A percentile compares a stretch with the other conserved stretches of the same genome.
Evolutionary conservation across 2,113 vertebrate genomes (phyloP).

Genomic region (Sturnira hondurensis): DNA sequence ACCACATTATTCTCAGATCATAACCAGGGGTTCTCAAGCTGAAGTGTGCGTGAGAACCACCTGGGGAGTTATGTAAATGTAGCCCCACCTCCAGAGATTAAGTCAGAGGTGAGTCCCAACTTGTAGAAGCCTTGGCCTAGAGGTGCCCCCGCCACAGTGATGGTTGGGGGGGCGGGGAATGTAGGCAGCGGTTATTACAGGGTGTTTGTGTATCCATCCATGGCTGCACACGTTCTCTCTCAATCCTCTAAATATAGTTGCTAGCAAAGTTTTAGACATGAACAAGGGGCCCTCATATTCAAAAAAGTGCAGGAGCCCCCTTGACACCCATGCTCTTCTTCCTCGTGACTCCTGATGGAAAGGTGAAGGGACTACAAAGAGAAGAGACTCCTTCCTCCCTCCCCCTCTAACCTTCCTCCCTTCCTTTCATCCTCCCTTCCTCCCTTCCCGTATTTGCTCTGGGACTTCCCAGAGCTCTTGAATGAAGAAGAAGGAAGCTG

Average conservation of each 20-base stretch:
- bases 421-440: no score
- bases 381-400: background rate
- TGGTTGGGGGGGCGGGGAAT: no score
- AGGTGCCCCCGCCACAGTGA: background rate
- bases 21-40: background rate
- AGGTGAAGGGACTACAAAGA: background rate
- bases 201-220: background rate
- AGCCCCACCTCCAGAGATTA: background rate
- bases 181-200: background rate
- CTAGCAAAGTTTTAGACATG: background rate
- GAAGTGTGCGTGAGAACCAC: background rate
- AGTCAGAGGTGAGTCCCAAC: background rate
- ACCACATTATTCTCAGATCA: conserved; percentile 23
- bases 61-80: background rate
- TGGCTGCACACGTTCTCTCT: background rate
- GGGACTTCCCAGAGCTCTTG: background rate
- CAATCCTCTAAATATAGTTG: background rate
- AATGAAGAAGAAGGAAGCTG: background rate
- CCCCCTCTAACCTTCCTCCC: no score
- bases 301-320: background rate
- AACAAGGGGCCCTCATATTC: background rate
- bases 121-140: background rate
- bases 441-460: background rate
- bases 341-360: accelerated
- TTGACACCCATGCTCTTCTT: background rate